A percentile compares a stretch with the other conserved stretches of the same genome.
Conservation (phyloP, 2,113 vertebrate genomes). For the Pangasianodon gigas region DNA sequence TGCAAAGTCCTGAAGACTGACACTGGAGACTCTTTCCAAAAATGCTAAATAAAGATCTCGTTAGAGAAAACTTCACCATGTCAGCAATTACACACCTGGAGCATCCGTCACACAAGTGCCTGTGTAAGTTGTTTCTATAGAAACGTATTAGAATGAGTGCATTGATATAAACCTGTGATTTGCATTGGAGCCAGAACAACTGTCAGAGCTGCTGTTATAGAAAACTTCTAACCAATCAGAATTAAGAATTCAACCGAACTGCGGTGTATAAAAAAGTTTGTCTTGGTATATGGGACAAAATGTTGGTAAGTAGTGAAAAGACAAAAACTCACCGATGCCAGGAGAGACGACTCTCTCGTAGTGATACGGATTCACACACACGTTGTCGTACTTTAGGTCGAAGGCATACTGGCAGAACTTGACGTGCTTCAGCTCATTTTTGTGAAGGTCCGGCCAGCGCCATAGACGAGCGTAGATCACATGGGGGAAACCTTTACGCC, state of each 20-base stretch:
- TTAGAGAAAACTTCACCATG: not conserved
- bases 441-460: constrained; percentile 81
- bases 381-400: constrained; percentile 81
- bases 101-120: not conserved
- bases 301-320: not conserved
- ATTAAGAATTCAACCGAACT: not conserved
- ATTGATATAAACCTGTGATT: not conserved
- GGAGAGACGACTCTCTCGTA: constrained; percentile 78
- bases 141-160: not conserved
- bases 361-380: constrained; percentile 77
- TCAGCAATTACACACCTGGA: not conserved
- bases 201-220: not conserved
- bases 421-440: constrained; percentile 81
- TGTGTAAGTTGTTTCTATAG: not conserved
- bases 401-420: constrained; percentile 82
- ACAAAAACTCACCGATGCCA: constrained; percentile 66
- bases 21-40: not conserved
- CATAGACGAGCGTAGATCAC: constrained; percentile 79
- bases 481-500: constrained; percentile 79
- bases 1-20: not conserved
- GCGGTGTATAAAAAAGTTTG: not conserved
- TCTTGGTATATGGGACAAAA: not conserved
- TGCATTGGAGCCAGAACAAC: not conserved
- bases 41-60: not conserved
- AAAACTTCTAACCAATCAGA: not conserved